These are phyloP conservation scores for Acrossocheilus wenchowensis DNA, from an alignment of 2,797 vertebrate genomes.

Conservation along the genomic window DNA sequence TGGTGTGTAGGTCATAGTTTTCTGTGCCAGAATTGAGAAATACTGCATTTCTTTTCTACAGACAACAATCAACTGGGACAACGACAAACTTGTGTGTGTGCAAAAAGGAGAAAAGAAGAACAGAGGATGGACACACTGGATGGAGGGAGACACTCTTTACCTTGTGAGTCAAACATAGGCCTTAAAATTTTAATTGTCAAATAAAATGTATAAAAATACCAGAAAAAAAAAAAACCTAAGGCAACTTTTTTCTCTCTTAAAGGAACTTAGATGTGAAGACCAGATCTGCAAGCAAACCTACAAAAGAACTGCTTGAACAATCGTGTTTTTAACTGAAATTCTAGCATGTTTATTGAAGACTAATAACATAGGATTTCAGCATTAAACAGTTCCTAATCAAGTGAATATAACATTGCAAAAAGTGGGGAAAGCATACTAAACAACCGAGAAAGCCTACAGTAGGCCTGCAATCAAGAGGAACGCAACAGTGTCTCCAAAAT, in stretches of 20 bases:
- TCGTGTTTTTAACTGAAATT: background rate
- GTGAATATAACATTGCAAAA: background rate
- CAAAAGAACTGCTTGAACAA: slow-evolving; percentile 67
- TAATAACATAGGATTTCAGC: background rate
- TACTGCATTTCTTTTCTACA: slow-evolving; percentile 56
- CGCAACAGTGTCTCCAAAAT: background rate
- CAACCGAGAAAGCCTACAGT: background rate
- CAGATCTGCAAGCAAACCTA: slow-evolving; percentile 78
- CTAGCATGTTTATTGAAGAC: background rate
- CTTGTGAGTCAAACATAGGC: slow-evolving; percentile 77
- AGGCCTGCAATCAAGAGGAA: background rate
- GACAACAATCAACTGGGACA: slow-evolving; percentile 85
- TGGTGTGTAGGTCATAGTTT: background rate
- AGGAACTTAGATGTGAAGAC: slow-evolving; percentile 76
- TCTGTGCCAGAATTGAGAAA: background rate
- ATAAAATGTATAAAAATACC: background rate
- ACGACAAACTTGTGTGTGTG: slow-evolving; percentile 84
- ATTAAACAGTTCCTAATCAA: background rate
- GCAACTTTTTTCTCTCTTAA: slow-evolving; percentile 28
- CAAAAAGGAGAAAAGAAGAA: slow-evolving; percentile 88
- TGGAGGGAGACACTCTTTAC: slow-evolving; percentile 83
- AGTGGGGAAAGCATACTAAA: background rate
- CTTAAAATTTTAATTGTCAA: background rate
- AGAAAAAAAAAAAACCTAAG: background rate
- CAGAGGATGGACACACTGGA: slow-evolving; percentile 90